Evolutionary conservation across 2,888 invertebrate genomes (phyloP).

Genomic region (Drosophila hamatofila): DNA sequence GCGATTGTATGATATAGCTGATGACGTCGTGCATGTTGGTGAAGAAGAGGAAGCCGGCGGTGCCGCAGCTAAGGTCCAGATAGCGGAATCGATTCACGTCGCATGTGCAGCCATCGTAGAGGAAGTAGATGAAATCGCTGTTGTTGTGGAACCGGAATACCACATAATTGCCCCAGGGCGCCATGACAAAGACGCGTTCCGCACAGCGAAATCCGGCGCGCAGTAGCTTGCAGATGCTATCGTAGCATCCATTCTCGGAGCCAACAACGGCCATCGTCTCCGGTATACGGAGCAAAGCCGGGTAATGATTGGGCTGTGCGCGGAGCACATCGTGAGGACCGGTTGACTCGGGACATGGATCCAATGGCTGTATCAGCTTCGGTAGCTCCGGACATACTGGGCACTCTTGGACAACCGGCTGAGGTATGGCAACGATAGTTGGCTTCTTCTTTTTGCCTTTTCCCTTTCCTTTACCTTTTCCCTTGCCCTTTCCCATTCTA

Average conservation of each 20-base stretch:
- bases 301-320: conserved; percentile 78
- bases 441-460: conserved; percentile 51
- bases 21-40: conserved; percentile 74
- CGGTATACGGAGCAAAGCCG: conserved; percentile 74
- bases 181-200: conserved; percentile 82
- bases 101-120: conserved; percentile 84
- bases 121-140: conserved; percentile 69
- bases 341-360: conserved; percentile 63
- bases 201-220: conserved; percentile 78
- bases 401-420: conserved; percentile 33
- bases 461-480: conserved; percentile 57
- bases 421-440: conserved; percentile 33
- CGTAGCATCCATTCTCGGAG: conserved; percentile 79
- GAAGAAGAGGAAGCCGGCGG: conserved; percentile 80
- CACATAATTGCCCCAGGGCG: conserved; percentile 84
- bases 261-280: conserved; percentile 76
- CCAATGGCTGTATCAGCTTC: conserved; percentile 63
- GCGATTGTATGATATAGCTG: conserved; percentile 71
- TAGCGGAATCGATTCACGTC: conserved; percentile 80
- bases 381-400: conserved; percentile 65
- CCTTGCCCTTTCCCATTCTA: conserved; percentile 59
- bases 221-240: conserved; percentile 77
- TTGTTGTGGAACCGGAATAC: conserved; percentile 74
- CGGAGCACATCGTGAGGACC: conserved; percentile 69
- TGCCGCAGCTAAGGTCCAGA: conserved; percentile 78